phyloP scores from a whole-genome alignment of 2,113 vertebrate species.

The Petroica traversi region DNA sequence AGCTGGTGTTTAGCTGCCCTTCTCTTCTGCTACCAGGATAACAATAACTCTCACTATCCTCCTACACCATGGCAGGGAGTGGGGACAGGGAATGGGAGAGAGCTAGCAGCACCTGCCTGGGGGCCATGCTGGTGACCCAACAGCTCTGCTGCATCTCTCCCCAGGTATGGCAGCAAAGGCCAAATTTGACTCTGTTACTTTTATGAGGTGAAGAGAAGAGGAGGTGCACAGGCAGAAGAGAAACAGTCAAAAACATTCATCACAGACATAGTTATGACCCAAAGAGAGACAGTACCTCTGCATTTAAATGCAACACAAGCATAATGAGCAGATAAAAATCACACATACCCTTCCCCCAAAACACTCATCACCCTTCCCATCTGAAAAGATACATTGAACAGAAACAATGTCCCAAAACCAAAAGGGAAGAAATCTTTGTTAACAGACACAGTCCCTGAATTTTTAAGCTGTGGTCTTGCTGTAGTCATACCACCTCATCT shows the following conservation, averaged over 20 bases:
- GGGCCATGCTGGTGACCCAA: not conserved
- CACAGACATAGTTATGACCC: not conserved
- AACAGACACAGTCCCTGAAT: slow-evolving; percentile 72
- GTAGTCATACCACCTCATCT: slow-evolving; percentile 91
- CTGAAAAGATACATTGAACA: slow-evolving; percentile 36
- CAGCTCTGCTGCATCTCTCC: not conserved
- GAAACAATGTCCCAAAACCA: not conserved
- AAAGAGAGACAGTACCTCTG: slow-evolving; percentile 66
- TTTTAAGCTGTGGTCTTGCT: not conserved
- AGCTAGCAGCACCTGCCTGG: not conserved
- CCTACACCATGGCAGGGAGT: not conserved
- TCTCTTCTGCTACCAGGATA: not conserved
- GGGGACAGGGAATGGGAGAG: not conserved
- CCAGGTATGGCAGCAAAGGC: not conserved
- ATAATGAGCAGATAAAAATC: not conserved
- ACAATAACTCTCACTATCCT: not conserved
- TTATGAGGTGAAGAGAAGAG: not conserved
- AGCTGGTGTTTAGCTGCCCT: not conserved
- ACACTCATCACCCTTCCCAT: not conserved
- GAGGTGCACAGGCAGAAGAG: not conserved
- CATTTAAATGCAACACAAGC: slow-evolving; percentile 53
- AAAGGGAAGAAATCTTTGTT: not conserved
- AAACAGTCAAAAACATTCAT: not conserved
- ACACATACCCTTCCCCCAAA: not conserved
- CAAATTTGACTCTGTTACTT: not conserved